Percentiles rank a stretch among this genome's conserved stretches.
Evolutionary conservation across 2,888 invertebrate genomes (phyloP).

Genomic region (Archips crataeganus): DNA sequence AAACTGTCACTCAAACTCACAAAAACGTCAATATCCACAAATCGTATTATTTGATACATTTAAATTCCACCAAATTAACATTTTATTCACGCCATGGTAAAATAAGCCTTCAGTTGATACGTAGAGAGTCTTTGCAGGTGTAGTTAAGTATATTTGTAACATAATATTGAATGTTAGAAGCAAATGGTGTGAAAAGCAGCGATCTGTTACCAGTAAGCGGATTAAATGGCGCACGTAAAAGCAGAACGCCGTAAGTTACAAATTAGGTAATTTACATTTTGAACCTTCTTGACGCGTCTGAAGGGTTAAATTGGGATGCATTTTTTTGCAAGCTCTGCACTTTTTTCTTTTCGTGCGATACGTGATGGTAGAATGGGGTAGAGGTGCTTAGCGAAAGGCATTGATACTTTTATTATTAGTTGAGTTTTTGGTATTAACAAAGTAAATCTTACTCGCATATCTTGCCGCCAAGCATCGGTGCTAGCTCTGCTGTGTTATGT

Average conservation of each 20-base stretch:
- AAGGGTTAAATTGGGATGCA: not conserved
- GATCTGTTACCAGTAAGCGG: conserved; percentile 80
- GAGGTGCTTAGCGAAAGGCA: conserved; percentile 44
- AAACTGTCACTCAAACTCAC: conserved; percentile 56
- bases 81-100: conserved; percentile 13
- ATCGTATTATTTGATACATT: conserved; percentile 59
- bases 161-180: conserved; percentile 57
- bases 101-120: conserved; percentile 20
- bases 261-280: not conserved
- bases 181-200: conserved; percentile 67
- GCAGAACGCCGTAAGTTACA: not conserved
- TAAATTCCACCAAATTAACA: conserved; percentile 45
- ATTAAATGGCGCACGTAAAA: conserved; percentile 66
- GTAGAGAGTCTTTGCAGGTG: conserved; percentile 21
- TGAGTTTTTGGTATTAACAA: not conserved
- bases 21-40: conserved; percentile 56
- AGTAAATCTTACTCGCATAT: no score
- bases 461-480: no score
- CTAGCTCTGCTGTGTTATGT: no score
- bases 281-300: not conserved
- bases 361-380: conserved; percentile 61
- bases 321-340: not conserved
- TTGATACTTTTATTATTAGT: conserved; percentile 1
- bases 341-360: not conserved
- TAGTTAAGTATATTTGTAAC: not conserved